Percentiles rank a stretch among this genome's conserved stretches.
phyloP scores from a whole-genome alignment of 1,140 invertebrate genomes.

The Ips nitidus region DNA sequence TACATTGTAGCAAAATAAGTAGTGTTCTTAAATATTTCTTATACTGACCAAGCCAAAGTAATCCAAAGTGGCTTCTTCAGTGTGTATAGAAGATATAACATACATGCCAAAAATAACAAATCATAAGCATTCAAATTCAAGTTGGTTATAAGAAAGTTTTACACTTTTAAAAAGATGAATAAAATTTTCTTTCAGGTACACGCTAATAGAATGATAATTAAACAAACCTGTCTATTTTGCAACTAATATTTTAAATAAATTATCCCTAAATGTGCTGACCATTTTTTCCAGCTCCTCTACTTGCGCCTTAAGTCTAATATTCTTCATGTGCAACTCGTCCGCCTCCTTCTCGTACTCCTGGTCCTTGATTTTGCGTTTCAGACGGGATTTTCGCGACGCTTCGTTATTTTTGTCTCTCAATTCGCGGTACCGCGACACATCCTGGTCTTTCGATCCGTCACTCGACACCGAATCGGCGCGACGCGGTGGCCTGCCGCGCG shows the following conservation, averaged over 20 bases:
- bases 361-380: conserved; percentile 71
- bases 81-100: too few relatives aligned
- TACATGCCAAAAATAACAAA: too few relatives aligned
- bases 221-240: conserved; percentile 41
- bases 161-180: not conserved
- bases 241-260: conserved; percentile 49
- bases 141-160: not conserved
- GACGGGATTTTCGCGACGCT: conserved; percentile 69
- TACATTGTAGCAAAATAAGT: conserved; percentile 11
- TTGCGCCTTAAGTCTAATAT: conserved; percentile 48
- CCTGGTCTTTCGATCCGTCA: conserved; percentile 47
- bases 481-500: conserved; percentile 46
- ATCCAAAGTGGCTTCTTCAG: not conserved
- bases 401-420: conserved; percentile 75
- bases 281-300: conserved; percentile 49
- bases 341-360: conserved; percentile 44
- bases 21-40: not conserved
- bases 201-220: not conserved
- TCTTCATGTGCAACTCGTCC: conserved; percentile 41
- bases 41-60: not conserved
- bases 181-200: not conserved
- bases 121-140: not conserved
- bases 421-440: conserved; percentile 60
- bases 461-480: conserved; percentile 43
- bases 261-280: conserved; percentile 47